Evolutionary conservation across 2,113 vertebrate species (phyloP).

Genomic region (Mesocricetus auratus): DNA sequence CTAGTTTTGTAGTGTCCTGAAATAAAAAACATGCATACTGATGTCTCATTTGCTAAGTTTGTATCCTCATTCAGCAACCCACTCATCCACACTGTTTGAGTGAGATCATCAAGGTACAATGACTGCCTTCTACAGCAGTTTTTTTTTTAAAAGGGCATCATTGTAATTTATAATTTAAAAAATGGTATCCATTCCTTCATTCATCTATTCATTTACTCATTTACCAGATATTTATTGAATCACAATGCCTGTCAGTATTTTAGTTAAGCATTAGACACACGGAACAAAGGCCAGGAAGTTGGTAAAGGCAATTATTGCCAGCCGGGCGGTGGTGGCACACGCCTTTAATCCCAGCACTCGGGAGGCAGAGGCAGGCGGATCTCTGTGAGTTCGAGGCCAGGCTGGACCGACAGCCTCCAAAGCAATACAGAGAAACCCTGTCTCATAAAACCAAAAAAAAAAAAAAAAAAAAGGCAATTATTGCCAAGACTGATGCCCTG

Average conservation of each 20-base stretch:
- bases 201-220: background rate
- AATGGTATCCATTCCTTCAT: background rate
- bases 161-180: background rate
- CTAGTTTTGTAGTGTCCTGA: background rate
- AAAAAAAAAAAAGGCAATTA: background rate
- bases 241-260: background rate
- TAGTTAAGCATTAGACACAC: background rate
- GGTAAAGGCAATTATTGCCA: background rate
- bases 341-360: too few species aligned
- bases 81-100: background rate
- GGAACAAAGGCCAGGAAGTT: background rate
- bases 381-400: too few species aligned
- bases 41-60: background rate
- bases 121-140: background rate
- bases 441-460: too few species aligned
- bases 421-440: too few species aligned
- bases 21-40: slow-evolving; percentile 36
- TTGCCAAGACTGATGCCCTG: background rate
- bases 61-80: slow-evolving; percentile 18
- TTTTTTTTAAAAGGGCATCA: background rate
- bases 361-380: too few species aligned
- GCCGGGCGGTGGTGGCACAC: too few species aligned
- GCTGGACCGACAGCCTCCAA: too few species aligned
- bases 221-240: background rate
- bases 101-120: slow-evolving; percentile 53